phyloP scores from a whole-genome alignment of 2,888 invertebrate genomes.

The Sialis fuliginosa region DNA sequence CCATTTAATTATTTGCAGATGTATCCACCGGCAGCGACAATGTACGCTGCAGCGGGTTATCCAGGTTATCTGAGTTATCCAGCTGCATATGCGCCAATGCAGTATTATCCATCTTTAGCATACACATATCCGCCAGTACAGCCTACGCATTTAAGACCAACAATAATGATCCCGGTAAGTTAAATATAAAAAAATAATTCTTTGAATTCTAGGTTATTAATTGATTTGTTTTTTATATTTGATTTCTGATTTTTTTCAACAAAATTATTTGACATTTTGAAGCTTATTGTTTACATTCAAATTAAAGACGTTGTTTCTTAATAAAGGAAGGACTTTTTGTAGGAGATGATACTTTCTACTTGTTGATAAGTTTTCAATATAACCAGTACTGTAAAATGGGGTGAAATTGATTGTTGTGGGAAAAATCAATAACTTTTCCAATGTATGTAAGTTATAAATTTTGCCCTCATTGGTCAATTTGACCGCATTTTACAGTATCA shows the following conservation, averaged over 20 bases:
- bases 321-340: too few species aligned
- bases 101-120: slow-evolving; percentile 48
- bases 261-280: too few species aligned
- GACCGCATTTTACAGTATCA: too few species aligned
- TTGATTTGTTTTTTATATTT: too few species aligned
- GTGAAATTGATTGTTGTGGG: background rate
- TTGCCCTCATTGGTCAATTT: slow-evolving; percentile 2
- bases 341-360: too few species aligned
- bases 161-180: slow-evolving; percentile 63
- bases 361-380: too few species aligned
- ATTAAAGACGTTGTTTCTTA: too few species aligned
- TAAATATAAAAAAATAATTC: too few species aligned
- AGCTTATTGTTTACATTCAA: too few species aligned
- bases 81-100: slow-evolving; percentile 51
- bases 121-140: slow-evolving; percentile 43
- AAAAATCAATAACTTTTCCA: background rate
- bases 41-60: slow-evolving; percentile 50
- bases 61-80: slow-evolving; percentile 60
- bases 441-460: background rate
- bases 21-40: slow-evolving; percentile 51
- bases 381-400: background rate
- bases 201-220: too few species aligned
- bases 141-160: slow-evolving; percentile 48
- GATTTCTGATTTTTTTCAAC: too few species aligned
- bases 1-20: slow-evolving; percentile 28